Conservation (phyloP, 1,140 invertebrate genomes). For the Drosophila virilis region DNA sequence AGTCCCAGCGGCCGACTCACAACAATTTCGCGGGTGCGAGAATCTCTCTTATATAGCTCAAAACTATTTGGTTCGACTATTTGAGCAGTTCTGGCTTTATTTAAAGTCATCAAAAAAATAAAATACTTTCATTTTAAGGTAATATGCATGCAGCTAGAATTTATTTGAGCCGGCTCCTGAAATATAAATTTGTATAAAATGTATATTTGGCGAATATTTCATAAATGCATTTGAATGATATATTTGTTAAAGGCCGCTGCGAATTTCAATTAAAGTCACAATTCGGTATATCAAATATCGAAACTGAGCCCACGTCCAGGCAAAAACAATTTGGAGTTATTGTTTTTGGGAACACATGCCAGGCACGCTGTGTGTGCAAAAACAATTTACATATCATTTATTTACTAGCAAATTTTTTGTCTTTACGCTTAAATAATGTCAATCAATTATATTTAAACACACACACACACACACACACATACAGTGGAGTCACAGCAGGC, state of each 20-base stretch:
- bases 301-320: neutral
- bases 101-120: too few relatives aligned
- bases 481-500: slow-evolving; percentile 1
- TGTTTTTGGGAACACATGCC: slow-evolving; percentile 16
- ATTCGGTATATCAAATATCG: too few relatives aligned
- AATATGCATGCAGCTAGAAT: too few relatives aligned
- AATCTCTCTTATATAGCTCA: neutral
- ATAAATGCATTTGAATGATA: too few relatives aligned
- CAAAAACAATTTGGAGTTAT: slow-evolving; percentile 13
- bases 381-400: slow-evolving; percentile 64
- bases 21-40: neutral
- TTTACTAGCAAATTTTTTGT: slow-evolving; percentile 48
- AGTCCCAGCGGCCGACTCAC: neutral
- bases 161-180: too few relatives aligned
- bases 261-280: too few relatives aligned
- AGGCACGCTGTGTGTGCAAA: slow-evolving; percentile 1
- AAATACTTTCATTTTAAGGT: too few relatives aligned
- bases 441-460: slow-evolving; percentile 74
- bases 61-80: neutral
- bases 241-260: too few relatives aligned
- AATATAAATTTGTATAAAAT: too few relatives aligned
- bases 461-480: slow-evolving; percentile 29
- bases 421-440: slow-evolving; percentile 69
- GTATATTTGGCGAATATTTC: too few relatives aligned
- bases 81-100: too few relatives aligned